Conservation (phyloP, 2,888 invertebrate genomes). For the Carterocephalus palaemon region DNA sequence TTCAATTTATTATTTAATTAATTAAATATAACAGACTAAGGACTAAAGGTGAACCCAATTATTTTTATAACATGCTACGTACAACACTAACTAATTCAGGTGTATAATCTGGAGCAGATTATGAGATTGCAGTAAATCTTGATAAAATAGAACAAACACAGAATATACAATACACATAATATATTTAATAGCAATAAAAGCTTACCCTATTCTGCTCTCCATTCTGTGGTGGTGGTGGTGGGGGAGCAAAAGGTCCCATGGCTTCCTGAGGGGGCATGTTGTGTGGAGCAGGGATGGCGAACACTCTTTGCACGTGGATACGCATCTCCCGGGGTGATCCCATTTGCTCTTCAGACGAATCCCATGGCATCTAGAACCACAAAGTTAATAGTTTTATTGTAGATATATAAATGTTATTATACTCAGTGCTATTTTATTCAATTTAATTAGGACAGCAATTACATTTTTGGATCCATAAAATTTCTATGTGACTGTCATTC, state of each 20-base stretch:
- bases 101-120: no score
- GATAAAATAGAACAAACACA: no score
- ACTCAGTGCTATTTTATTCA: not conserved
- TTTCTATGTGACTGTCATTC: no score
- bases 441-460: no score
- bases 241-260: constrained; percentile 60
- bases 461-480: no score
- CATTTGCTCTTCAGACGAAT: constrained; percentile 71
- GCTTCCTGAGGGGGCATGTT: constrained; percentile 52
- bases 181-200: constrained; percentile 3
- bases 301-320: constrained; percentile 73
- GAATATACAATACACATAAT: no score
- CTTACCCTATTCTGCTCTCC: constrained; percentile 58
- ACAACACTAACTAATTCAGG: no score
- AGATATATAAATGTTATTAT: not conserved
- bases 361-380: constrained; percentile 70
- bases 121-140: no score
- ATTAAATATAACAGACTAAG: no score
- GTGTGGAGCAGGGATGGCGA: constrained; percentile 64
- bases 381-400: constrained; percentile 13
- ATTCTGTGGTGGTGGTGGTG: constrained; percentile 54
- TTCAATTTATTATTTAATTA: no score
- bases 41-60: no score
- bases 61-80: no score
- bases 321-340: constrained; percentile 64